Conservation (phyloP, 2,113 vertebrate genomes). For the Alethe diademata region DNA sequence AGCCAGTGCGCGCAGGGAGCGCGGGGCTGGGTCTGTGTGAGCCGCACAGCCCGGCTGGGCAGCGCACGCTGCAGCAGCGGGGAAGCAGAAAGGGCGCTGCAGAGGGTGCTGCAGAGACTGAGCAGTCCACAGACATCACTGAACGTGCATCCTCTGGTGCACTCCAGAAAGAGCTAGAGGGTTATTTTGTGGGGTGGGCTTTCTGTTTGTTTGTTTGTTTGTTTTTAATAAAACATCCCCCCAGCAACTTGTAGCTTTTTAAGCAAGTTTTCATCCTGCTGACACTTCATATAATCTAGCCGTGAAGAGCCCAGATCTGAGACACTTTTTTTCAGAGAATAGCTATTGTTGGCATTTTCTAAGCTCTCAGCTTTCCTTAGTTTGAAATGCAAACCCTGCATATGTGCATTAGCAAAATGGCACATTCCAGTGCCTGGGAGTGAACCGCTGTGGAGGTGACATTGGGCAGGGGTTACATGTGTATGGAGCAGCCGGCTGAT, state of each 20-base stretch:
- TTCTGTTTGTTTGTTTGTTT: neutral
- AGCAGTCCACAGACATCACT: neutral
- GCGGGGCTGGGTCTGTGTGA: neutral
- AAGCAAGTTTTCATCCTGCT: neutral
- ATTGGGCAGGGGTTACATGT: constrained; percentile 36
- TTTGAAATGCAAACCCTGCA: constrained; percentile 28
- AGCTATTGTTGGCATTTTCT: neutral
- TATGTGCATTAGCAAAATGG: constrained; percentile 33
- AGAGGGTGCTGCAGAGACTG: neutral
- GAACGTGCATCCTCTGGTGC: neutral
- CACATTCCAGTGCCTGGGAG: neutral
- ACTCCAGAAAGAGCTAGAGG: neutral
- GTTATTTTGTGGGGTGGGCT: neutral
- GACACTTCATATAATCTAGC: neutral
- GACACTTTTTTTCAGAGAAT: neutral
- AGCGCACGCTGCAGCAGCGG: neutral
- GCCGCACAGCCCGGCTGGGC: neutral
- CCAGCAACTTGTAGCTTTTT: neutral
- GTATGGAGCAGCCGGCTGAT: constrained; percentile 30
- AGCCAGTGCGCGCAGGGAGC: too few species aligned
- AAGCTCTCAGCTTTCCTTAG: neutral
- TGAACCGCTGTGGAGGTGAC: constrained; percentile 31
- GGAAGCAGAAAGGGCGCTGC: neutral
- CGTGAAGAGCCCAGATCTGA: neutral
- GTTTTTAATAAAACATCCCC: neutral